phyloP scores from a whole-genome alignment of 2,888 invertebrate genomes.

The Phrixothrix hirtus region DNA sequence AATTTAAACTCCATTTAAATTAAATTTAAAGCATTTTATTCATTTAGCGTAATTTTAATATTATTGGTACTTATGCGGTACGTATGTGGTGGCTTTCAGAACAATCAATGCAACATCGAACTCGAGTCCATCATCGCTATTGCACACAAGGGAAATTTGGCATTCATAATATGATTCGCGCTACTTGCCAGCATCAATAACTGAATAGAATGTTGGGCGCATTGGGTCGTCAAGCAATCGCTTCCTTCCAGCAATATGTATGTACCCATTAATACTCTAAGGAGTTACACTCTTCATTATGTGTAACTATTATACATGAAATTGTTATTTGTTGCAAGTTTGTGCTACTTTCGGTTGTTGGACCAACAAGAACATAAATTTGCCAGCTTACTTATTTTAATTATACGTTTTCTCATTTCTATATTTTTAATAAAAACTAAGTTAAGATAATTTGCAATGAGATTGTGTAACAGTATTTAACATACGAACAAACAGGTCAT shows the following conservation, averaged over 20 bases:
- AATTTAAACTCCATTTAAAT: constrained; percentile 12
- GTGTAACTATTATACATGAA: constrained; percentile 16
- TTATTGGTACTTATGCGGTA: constrained; percentile 22
- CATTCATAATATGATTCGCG: constrained; percentile 53
- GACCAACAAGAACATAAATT: too few species aligned
- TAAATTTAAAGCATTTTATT: constrained; percentile 32
- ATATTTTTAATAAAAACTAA: too few species aligned
- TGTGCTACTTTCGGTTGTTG: too few species aligned
- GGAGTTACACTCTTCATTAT: constrained; percentile 33
- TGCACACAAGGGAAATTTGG: constrained; percentile 51
- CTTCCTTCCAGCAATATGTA: constrained; percentile 44
- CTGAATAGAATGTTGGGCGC: constrained; percentile 39
- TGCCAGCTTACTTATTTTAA: too few species aligned
- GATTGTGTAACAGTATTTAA: too few species aligned
- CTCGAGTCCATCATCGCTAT: constrained; percentile 51
- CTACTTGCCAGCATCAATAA: constrained; percentile 52
- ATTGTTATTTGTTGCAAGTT: too few species aligned
- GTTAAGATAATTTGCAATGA: too few species aligned
- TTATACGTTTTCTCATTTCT: too few species aligned
- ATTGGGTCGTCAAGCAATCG: constrained; percentile 43
- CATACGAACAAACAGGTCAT: too few species aligned
- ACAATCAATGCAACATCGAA: constrained; percentile 44
- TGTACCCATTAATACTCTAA: constrained; percentile 45
- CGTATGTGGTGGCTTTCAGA: constrained; percentile 34
- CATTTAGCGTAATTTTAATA: constrained; percentile 34